Evolutionary conservation across 2,113 vertebrate species (phyloP), one percentile per base, ranked within the genome.

Genomic region (Argyrosomus japonicus): DNA sequence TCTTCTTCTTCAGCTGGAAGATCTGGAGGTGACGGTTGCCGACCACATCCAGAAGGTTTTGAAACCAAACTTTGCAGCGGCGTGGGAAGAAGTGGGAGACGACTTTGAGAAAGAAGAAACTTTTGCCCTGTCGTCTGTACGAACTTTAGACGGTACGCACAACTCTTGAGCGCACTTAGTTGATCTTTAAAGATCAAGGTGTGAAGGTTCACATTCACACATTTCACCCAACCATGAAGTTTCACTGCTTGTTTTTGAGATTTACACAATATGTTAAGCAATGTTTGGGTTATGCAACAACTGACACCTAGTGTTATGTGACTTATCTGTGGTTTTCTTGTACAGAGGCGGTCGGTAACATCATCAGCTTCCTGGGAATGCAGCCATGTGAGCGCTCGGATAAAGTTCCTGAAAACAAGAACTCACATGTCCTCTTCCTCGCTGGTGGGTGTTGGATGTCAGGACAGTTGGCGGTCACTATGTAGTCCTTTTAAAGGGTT

Each of bases 371-470:
- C 94, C 93, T 99, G 89, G 98, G 98, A 88, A 98, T 99, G 98
- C 98, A 99, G 94, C 98, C 98, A 3, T 99, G 98, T 12, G 98
- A 99, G 86, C 95, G 98, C 56, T 99, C 98, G 0, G 98, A 99
- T 88, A 99, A 99, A 95, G 98, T 99, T 72, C 98, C 98, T 0
- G 98, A 99, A 89, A 99, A 99, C 93, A 99, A 98, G 91, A 99
- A 97, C 85, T 98, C 98, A 0, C 98, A 99, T 57, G 94, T 97
- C 0, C 97, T 99, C 58, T 97, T 96, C 87, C 95, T 99, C 7
- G 96, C 98, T 72, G 98, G 98, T 99, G 88, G 87, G 96, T 71
- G 60, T 56, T 14, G 0, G 3, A 60, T 72, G 9, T 54, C 17
- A 29, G 15, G 36, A 62, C 10, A 27, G 17, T 9, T 11, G 25